These are phyloP conservation scores for Proctacanthus coquilletti DNA, from an alignment of 1,140 invertebrate genomes.

Conservation along the genomic window DNA sequence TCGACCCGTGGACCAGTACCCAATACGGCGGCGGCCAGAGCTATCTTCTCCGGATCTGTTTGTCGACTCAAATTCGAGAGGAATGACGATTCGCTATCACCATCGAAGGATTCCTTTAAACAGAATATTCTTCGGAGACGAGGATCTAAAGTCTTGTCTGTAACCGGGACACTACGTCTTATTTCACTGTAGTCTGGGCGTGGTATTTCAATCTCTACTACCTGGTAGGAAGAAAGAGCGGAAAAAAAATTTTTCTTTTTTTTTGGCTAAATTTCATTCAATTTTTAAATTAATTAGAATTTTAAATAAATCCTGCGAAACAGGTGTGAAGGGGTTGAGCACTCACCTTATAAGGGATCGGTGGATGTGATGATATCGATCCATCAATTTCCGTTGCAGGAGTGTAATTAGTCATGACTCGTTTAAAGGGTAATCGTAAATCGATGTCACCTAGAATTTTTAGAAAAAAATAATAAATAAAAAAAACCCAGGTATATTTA, in stretches of 20 bases:
- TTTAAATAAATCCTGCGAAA: not conserved
- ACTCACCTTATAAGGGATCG: constrained; percentile 47
- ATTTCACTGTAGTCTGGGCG: constrained; percentile 57
- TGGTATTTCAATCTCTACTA: constrained; percentile 47
- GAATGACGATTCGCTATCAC: constrained; percentile 5
- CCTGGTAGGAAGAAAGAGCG: constrained; percentile 4
- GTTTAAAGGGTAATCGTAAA: constrained; percentile 61
- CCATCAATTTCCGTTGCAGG: constrained; percentile 75
- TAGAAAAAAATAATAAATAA: constrained; percentile 12
- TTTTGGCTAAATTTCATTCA: no score
- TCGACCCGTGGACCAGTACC: constrained; percentile 10
- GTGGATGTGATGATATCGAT: constrained; percentile 57
- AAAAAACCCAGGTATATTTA: not conserved
- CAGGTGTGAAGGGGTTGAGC: not conserved
- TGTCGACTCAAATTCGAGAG: not conserved
- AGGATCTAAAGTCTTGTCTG: constrained; percentile 53
- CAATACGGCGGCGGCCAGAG: not conserved
- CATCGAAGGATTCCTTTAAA: constrained; percentile 13
- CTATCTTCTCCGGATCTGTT: not conserved
- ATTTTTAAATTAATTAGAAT: not conserved
- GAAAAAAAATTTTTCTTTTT: no score
- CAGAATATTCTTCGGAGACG: constrained; percentile 56
- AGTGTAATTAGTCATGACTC: constrained; percentile 51
- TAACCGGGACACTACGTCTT: constrained; percentile 49
- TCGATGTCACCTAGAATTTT: constrained; percentile 55